Evolutionary conservation across 2,797 vertebrate species (phyloP), one percentile per base, ranked within the genome.

Genomic region (Sebastes diaconus): DNA sequence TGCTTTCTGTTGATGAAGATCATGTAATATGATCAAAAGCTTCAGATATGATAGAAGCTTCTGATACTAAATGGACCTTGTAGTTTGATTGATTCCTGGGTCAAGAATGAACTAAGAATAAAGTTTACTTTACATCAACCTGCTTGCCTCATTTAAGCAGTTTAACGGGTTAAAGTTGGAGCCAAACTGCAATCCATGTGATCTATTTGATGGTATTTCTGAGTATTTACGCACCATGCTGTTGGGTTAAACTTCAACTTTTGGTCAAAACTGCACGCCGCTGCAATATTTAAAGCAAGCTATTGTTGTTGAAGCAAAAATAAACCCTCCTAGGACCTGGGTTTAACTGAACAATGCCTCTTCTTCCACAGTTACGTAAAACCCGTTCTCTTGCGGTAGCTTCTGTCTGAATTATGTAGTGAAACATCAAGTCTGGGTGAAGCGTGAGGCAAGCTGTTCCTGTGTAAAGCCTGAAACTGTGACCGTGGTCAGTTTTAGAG

Each of bases 261-360:
- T 73, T 80, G 46, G 27, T 81, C 50, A 81, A 70, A 73, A 69
- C 32, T 74, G 7, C 34, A 66, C 18, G 7, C 20, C 1, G 2
- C 20, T 3, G 64, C 59, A 6, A 64, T 68, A 79, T 42, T 83
- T 16, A 70, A 58, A 74, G 22, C 3, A 22, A 58, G 27, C 55
- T 59, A 7, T 64, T 80, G 50, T 73, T 64, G 11, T 24, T 20
- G 24, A 5, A 63, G 54, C 18, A 54, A 46, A 69, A 80, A 79
- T 70, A 75, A 85, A 46, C 24, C 13, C 54, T 25, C 57, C 29
- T 2, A 27, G 36, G 61, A 73, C 22, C 12, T 20, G 30, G 59
- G 54, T 81, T 76, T 25, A 68, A 68, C 30, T n/a, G 22, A 77
- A 83, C 73, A 85, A 81, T 87, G 64, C 22, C 30, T 83, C 39